Conservation (phyloP, 2,797 vertebrate genomes). For the Orestias chungarensis region DNA sequence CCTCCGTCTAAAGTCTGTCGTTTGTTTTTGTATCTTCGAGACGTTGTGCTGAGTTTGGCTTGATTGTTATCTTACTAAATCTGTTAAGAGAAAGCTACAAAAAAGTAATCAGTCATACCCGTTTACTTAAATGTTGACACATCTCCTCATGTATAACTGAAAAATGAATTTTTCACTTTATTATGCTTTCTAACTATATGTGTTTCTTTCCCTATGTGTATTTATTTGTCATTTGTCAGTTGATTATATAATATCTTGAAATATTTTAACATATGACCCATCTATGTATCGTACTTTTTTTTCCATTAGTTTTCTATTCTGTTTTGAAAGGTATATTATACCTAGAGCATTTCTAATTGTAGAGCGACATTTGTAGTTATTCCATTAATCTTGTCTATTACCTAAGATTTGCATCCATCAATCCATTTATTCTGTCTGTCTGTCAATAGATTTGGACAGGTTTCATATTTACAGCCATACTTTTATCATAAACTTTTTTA, state of each 20-base stretch:
- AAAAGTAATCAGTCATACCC: neutral
- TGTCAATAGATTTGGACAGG: neutral
- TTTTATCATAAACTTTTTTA: too few relatives aligned
- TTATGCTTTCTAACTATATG: neutral
- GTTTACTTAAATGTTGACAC: neutral
- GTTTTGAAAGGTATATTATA: too few relatives aligned
- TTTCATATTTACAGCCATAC: too few relatives aligned
- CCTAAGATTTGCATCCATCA: too few relatives aligned
- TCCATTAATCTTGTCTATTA: too few relatives aligned
- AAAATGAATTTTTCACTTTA: neutral
- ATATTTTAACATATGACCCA: too few relatives aligned
- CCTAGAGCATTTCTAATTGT: too few relatives aligned
- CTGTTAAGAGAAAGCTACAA: neutral
- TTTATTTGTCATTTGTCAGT: neutral
- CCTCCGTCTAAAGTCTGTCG: constrained; percentile 6
- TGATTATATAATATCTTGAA: too few relatives aligned
- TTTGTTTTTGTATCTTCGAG: neutral
- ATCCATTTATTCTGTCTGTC: neutral
- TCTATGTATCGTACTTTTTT: too few relatives aligned
- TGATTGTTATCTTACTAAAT: neutral
- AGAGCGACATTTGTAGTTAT: too few relatives aligned
- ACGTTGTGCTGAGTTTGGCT: neutral
- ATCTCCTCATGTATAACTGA: neutral
- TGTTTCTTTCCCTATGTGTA: neutral
- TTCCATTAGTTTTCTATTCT: too few relatives aligned